Evolutionary conservation across 2,113 vertebrate species (phyloP).

Genomic region (Ammodytes dubius): DNA sequence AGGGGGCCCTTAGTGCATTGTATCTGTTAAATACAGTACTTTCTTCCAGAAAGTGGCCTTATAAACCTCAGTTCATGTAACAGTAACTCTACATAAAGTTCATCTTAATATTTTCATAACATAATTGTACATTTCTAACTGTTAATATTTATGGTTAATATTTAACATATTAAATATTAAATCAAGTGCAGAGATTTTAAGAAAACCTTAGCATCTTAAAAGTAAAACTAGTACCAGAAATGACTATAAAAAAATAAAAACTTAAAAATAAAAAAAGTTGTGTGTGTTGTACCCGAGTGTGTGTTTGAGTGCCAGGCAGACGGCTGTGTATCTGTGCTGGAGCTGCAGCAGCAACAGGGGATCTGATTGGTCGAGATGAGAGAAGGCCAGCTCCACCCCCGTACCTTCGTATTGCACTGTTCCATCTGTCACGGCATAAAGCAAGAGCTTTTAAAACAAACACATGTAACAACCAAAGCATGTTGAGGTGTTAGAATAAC

Average conservation of each 20-base stretch:
- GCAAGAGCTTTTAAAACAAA: background rate
- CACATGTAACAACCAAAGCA: background rate
- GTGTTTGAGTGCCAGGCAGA: constrained; percentile 86
- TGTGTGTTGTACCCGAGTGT: constrained; percentile 79
- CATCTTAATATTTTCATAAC: too few species aligned
- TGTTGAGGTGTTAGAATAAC: background rate
- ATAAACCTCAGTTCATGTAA: background rate
- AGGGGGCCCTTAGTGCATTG: background rate
- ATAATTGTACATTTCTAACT: too few species aligned
- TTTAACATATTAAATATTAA: too few species aligned
- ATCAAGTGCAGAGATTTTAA: background rate
- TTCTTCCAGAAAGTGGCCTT: too few species aligned
- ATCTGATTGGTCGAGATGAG: constrained; percentile 82
- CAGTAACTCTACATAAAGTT: too few species aligned
- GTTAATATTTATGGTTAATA: background rate
- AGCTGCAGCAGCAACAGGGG: constrained; percentile 86
- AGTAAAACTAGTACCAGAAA: background rate
- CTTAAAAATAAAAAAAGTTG: background rate
- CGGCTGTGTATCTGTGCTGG: constrained; percentile 85
- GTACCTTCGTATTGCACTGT: constrained; percentile 86
- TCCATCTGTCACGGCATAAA: constrained; percentile 66
- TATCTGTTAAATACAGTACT: too few species aligned
- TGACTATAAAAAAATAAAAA: background rate
- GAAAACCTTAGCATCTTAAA: background rate
- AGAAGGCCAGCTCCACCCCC: constrained; percentile 84